A percentile compares a stretch with the other conserved stretches of the same genome.
Conservation (phyloP, 53 echinoderm and acorn worm species). For the Pentamera pediparva region DNA sequence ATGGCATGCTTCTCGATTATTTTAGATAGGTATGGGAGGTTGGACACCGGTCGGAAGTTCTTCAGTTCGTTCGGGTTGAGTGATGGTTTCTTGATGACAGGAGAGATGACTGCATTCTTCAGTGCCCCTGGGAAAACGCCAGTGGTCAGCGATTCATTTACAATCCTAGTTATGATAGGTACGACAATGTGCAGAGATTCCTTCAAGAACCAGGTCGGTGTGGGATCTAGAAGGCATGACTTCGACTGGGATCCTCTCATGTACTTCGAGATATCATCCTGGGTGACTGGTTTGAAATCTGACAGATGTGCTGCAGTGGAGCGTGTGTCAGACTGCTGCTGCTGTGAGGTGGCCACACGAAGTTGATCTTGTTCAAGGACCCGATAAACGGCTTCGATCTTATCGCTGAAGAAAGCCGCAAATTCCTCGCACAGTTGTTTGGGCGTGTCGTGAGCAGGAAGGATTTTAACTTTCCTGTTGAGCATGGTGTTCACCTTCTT, state of each 20-base stretch:
- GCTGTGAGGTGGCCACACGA: neutral
- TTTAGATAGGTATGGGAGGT: too few relatives aligned
- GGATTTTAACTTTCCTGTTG: constrained; percentile 33
- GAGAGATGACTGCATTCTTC: constrained; percentile 40
- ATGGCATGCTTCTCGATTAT: too few relatives aligned
- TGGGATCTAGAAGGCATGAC: constrained; percentile 29
- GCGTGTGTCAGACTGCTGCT: too few relatives aligned
- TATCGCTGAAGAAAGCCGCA: constrained; percentile 28
- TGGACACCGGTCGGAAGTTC: too few relatives aligned
- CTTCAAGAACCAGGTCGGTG: constrained; percentile 43
- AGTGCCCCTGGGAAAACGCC: constrained; percentile 32
- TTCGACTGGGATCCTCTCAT: constrained; percentile 25
- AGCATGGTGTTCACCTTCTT: constrained; percentile 29
- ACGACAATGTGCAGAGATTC: constrained; percentile 24
- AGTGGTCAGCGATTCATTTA: constrained; percentile 26
- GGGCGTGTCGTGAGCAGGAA: constrained; percentile 37
- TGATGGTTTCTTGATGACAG: constrained; percentile 44
- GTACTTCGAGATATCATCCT: constrained; percentile 6
- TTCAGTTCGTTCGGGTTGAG: constrained; percentile 29
- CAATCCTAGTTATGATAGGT: constrained; percentile 32
- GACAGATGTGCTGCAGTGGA: neutral
- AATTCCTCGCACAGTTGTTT: constrained; percentile 40
- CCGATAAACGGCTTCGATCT: constrained; percentile 1
- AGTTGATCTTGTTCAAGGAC: neutral
- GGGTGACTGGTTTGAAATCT: neutral